Base-by-base conservation (phyloP, 2,888 invertebrate genomes). In the Lagria hirta region DNA sequence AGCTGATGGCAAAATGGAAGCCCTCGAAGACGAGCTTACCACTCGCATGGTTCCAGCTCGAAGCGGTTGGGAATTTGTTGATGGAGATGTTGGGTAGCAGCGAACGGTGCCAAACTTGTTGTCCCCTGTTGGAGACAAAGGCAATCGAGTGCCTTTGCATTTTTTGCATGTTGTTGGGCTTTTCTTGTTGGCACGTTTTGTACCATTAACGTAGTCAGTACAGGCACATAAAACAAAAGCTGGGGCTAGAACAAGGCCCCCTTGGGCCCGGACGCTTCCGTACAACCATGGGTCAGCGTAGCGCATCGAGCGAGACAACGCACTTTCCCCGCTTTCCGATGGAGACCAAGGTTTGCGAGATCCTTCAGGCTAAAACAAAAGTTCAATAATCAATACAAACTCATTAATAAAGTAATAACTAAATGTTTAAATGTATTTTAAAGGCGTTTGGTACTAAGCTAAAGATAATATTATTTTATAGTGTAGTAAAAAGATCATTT, bases 241-340 rank as follows among this genome's bases (percentile, higher is more conserved):
- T 44, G 83, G 82, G 30, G 81, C 77, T 15, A 71, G 54, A 4
- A 69, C 54, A 10, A 70, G 52, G 5, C 65, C 55, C 53, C 67
- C 60, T 18, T 65, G 54, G 30, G 75, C 73, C 59, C 84, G 75
- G 1, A 87, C 83, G 20, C 86, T 87, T 58, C 88, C 87, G 65
- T 90, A 89, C 8, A 89, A 77, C 89, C 89, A 90, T 38, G 88
- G 86, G 64, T 90, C 87, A 20, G 86, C 86, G 73, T 86, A 87
- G 68, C 85, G 83, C 88, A 89, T 88, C 63, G 88, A 87, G 68
- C 86, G 85, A 43, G 86, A 84, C 35, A 88, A 69, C n/a, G 86
- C 81, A 60, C 83, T 83, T 48, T 82, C 81, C 37, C 81, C 81
- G 54, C 82, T 82, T 54, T 79, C 79, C 38, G 70, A 68, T 18